phyloP scores from a whole-genome alignment of 2,113 vertebrate species.

The Bettongia penicillata region DNA sequence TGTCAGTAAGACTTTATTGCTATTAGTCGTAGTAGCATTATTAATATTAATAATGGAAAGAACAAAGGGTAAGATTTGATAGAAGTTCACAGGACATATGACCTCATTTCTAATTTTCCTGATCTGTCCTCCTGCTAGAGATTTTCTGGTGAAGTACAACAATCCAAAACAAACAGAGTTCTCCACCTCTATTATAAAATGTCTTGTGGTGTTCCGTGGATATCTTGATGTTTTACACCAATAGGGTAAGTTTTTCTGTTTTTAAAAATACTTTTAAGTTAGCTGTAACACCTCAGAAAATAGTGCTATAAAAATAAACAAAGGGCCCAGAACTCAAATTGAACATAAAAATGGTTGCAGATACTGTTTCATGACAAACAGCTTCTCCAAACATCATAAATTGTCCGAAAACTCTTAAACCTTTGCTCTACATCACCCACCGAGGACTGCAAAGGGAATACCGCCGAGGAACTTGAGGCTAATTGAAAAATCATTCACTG shows the following conservation, averaged over 20 bases:
- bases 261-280: conserved; percentile 73
- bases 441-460: conserved; percentile 80
- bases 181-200: conserved; percentile 63
- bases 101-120: conserved; percentile 87
- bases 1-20: conserved; percentile 84
- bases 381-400: conserved; percentile 83
- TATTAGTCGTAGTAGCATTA: not conserved
- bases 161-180: conserved; percentile 53
- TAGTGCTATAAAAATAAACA: conserved; percentile 82
- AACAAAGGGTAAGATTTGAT: conserved; percentile 73
- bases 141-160: conserved; percentile 79
- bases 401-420: conserved; percentile 86
- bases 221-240: conserved; percentile 43
- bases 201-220: conserved; percentile 47
- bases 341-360: conserved; percentile 83
- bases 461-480: conserved; percentile 82
- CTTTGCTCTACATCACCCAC: conserved; percentile 85
- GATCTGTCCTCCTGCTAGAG: conserved; percentile 79
- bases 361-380: conserved; percentile 88
- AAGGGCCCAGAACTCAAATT: conserved; percentile 80
- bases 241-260: not conserved
- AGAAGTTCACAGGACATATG: conserved; percentile 81
- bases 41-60: conserved; percentile 84
- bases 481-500: conserved; percentile 90
- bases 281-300: conserved; percentile 77